Evolutionary conservation across 2,888 invertebrate genomes (phyloP).

Genomic region (Germaria angustata): DNA sequence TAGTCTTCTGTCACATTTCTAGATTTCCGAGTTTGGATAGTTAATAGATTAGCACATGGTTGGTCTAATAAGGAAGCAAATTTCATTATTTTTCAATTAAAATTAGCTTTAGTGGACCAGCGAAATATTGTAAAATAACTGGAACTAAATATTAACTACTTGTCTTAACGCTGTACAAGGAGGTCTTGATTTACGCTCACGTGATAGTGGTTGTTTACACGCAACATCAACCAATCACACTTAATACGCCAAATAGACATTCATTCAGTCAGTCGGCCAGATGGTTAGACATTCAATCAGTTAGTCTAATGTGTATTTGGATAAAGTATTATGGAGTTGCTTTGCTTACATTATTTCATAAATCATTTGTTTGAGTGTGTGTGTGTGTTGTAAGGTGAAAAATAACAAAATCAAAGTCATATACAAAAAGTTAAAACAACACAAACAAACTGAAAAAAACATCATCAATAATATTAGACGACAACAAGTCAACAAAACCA

Average conservation of each 20-base stretch:
- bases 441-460: constrained; percentile 9
- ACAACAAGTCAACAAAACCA: constrained; percentile 21
- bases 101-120: no score
- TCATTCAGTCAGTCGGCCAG: constrained; percentile 7
- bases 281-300: neutral
- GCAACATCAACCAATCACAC: neutral
- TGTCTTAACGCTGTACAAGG: neutral
- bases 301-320: neutral
- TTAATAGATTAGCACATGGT: no score
- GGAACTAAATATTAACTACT: neutral
- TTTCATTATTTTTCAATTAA: no score
- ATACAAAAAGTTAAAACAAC: neutral
- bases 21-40: no score
- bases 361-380: neutral
- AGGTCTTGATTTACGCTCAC: no score
- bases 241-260: neutral
- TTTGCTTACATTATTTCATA: constrained; percentile 5
- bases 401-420: constrained; percentile 56
- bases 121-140: no score
- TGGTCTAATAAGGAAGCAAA: no score
- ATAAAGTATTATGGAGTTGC: neutral
- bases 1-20: no score
- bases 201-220: no score
- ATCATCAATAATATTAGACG: constrained; percentile 53
- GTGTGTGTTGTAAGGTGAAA: constrained; percentile 41